A percentile compares a stretch with the other conserved stretches of the same genome.
These are phyloP conservation scores for Smutsia gigantea DNA, from an alignment of 2,797 vertebrate genomes.

Conservation along the genomic window DNA sequence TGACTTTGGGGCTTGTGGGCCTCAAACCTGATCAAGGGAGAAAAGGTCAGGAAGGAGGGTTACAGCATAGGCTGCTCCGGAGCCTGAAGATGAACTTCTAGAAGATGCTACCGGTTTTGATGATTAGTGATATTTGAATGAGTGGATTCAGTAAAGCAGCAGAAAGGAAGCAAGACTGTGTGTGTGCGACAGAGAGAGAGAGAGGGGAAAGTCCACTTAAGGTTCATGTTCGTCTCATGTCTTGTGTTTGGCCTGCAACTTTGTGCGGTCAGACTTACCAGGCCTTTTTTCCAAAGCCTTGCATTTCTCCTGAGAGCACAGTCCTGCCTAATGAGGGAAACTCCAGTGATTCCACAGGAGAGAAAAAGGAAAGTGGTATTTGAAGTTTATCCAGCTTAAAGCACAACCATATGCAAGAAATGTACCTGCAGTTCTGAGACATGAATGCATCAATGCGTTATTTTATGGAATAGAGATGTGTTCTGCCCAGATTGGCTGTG, in stretches of 20 bases:
- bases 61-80: rapidly evolving
- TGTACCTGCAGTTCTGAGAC: not conserved
- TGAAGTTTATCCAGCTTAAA: conserved; percentile 45
- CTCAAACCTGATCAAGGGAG: not conserved
- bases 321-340: conserved; percentile 41
- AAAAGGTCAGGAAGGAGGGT: not conserved
- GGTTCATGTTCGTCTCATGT: not conserved
- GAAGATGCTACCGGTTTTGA: not conserved
- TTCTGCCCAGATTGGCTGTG: conserved; percentile 63
- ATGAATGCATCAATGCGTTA: not conserved
- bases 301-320: conserved; percentile 9
- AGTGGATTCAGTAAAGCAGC: not conserved
- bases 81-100: not conserved
- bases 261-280: not conserved
- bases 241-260: not conserved
- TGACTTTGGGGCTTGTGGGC: too few species aligned
- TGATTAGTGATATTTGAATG: not conserved
- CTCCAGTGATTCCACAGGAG: conserved; percentile 41
- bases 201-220: too few species aligned
- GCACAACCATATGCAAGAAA: not conserved
- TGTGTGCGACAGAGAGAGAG: rapidly evolving
- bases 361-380: conserved; percentile 46
- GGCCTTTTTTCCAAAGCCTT: conserved; percentile 46
- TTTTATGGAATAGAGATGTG: conserved; percentile 48
- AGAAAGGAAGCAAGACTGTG: not conserved